A percentile compares a stretch with the other conserved stretches of the same genome.
phyloP scores from a whole-genome alignment of 2,113 vertebrate genomes.

The Cisticola juncidis region DNA sequence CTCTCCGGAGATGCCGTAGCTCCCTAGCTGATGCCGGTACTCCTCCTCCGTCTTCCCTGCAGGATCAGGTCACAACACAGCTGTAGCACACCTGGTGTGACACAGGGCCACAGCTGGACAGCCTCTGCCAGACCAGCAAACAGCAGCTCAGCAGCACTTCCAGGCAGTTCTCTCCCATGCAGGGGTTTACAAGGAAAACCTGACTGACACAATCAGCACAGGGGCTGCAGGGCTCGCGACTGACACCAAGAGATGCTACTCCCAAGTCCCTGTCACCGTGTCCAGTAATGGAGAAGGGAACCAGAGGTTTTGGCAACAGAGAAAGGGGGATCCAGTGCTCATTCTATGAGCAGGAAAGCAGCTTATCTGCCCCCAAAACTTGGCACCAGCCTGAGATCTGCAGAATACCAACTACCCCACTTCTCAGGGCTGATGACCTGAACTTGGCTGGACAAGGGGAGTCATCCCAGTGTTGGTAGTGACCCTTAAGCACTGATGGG shows the following conservation, averaged over 20 bases:
- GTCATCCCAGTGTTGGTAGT: neutral
- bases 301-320: neutral
- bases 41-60: conserved; percentile 92
- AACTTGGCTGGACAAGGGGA: accelerated
- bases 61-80: neutral
- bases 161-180: neutral
- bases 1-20: conserved; percentile 93
- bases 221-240: neutral
- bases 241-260: neutral
- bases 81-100: neutral
- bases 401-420: neutral
- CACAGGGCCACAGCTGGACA: neutral
- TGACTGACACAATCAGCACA: neutral
- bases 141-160: neutral
- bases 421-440: neutral
- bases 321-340: neutral
- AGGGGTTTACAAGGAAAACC: neutral
- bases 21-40: conserved; percentile 95
- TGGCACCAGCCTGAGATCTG: neutral
- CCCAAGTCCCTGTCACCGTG: accelerated
- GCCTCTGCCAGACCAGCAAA: neutral
- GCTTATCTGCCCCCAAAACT: neutral
- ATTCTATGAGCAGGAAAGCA: neutral
- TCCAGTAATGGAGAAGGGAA: neutral
- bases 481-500: neutral